Conservation (phyloP, 2,113 vertebrate species). For the Mandrillus leucophaeus region DNA sequence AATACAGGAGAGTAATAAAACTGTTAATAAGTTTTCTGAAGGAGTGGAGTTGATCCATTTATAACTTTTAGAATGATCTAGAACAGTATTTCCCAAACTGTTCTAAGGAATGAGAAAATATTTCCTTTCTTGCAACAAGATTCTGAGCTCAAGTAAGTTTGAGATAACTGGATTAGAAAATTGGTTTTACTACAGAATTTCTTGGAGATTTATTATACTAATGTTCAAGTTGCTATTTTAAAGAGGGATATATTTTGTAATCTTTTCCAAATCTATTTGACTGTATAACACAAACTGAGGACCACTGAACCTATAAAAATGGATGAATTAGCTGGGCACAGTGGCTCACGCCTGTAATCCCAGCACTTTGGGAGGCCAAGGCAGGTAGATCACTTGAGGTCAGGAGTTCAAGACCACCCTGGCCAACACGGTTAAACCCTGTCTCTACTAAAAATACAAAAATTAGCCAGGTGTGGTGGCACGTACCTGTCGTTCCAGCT, state of each 20-base stretch:
- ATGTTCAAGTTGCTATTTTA: neutral
- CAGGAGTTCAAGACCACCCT: no score
- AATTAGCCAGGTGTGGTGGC: no score
- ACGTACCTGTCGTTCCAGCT: no score
- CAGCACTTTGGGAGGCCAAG: no score
- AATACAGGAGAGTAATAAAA: neutral
- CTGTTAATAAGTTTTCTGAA: neutral
- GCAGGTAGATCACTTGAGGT: no score
- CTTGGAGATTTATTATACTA: neutral
- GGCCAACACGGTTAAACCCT: no score
- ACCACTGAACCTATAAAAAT: neutral
- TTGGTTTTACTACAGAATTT: neutral
- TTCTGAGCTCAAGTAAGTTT: conserved; percentile 15
- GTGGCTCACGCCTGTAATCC: no score
- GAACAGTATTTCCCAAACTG: neutral
- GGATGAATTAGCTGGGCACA: neutral
- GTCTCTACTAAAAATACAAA: no score
- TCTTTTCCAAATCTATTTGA: neutral
- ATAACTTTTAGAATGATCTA: conserved; percentile 17
- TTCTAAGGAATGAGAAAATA: neutral
- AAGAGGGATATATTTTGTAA: neutral
- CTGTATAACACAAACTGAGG: neutral
- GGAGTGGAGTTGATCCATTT: neutral
- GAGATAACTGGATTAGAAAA: neutral
- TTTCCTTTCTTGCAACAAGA: conserved; percentile 38